Evolutionary conservation across 2,797 vertebrate genomes (phyloP).

Genomic region (Mergus octosetaceus): DNA sequence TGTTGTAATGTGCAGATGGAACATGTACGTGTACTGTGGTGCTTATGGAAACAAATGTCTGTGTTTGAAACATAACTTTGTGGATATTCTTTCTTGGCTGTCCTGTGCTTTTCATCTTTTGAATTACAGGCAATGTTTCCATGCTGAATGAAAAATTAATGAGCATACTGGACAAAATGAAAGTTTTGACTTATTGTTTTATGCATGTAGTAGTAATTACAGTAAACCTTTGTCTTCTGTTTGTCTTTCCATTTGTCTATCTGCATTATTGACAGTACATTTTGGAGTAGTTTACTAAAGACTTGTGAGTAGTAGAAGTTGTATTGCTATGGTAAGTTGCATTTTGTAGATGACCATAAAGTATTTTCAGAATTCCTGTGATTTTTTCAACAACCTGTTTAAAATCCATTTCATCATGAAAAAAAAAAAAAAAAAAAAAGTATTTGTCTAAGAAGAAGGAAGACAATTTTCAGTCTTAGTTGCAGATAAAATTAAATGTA

Average conservation of each 20-base stretch:
- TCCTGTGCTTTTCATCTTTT: neutral
- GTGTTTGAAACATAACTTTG: neutral
- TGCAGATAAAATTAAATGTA: neutral
- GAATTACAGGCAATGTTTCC: neutral
- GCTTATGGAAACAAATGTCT: neutral
- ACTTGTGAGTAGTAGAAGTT: neutral
- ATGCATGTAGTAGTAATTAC: neutral
- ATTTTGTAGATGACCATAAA: neutral
- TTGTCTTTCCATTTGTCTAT: neutral
- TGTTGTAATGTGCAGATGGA: neutral
- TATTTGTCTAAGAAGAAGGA: neutral
- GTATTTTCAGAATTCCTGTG: neutral
- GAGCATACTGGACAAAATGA: neutral
- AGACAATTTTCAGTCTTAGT: neutral
- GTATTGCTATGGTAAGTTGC: neutral
- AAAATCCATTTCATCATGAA: neutral
- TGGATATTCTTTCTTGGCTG: neutral
- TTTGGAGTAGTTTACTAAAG: neutral
- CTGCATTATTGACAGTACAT: neutral
- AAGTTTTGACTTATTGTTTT: neutral
- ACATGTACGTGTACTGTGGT: neutral
- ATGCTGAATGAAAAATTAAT: neutral
- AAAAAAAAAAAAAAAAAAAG: too few species aligned
- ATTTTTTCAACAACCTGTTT: neutral
- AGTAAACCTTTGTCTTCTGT: neutral